Evolutionary conservation across 2,888 invertebrate genomes (phyloP).

Genomic region (Osedax fenrisi): DNA sequence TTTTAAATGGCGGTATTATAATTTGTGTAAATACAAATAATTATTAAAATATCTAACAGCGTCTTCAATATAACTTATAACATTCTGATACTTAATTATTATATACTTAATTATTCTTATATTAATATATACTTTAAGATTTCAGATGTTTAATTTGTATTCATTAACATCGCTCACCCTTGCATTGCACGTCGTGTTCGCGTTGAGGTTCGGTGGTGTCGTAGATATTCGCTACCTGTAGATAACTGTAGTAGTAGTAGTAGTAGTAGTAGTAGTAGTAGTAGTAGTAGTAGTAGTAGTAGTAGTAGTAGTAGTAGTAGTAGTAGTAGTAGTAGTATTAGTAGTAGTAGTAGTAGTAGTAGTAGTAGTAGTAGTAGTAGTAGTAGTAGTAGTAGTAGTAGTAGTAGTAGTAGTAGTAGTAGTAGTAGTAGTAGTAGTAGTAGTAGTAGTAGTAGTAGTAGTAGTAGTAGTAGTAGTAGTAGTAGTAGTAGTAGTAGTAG

Average conservation of each 20-base stretch:
- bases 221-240: no score
- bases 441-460: slow-evolving; percentile 3
- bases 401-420: slow-evolving; percentile 3
- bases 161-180: no score
- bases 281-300: slow-evolving; percentile 4
- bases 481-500: slow-evolving; percentile 2
- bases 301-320: slow-evolving; percentile 9
- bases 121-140: no score
- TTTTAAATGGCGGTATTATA: no score
- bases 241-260: slow-evolving; percentile 3
- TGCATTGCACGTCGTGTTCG: no score
- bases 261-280: neutral
- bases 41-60: no score
- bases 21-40: no score
- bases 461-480: slow-evolving; percentile 15
- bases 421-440: slow-evolving; percentile 1
- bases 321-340: neutral
- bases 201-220: no score
- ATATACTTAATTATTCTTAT: no score
- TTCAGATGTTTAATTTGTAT: no score
- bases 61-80: no score
- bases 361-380: slow-evolving; percentile 1
- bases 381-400: slow-evolving; percentile 7
- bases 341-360: slow-evolving; percentile 3
- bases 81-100: no score